Evolutionary conservation across 2,888 invertebrate genomes (phyloP), one percentile per base, ranked within the genome.

Genomic region (Scaptomyza flava): DNA sequence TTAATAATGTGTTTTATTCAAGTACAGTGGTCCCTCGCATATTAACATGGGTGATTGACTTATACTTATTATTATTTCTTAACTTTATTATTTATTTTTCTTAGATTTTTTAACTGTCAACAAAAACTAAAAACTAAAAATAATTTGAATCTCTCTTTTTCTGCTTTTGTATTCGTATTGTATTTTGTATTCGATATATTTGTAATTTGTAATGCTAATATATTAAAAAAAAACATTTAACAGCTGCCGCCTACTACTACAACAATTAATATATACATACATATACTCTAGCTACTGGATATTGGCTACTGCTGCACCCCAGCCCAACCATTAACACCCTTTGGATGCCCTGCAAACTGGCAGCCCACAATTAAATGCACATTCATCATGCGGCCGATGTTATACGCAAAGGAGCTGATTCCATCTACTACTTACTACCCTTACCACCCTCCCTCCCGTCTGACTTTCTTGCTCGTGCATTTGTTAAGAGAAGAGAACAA

Each of bases 281-380:
- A 17, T 17, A 17, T 30, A 14, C 9, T 36, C 54, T 27, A 17
- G 31, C 31, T 17, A 48, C 20, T 12, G 20, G 17, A 2, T n/a
- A 6, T 5, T 34, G 12, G 27, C 47, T 23, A 1, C 12, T 31
- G 30, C 17, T 48, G 42, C 11, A 14, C 27, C 12, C 38, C 23
- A 2, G 8, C 2, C 30, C 33, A 41, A 33, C 17, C 17, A 17
- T 17, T 17, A 17, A 17, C 17, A 17, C 17, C 17, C 36, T 30
- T 47, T 20, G 51, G 2, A n/a, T 50, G 56, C 50, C 56, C 38
- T 7, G 48, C 23, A 9, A 51, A 7, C 33, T 75, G 76, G 60
- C 66, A 68, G 67, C 52, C 61, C 50, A 52, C 86, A 76, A 85
- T 82, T 82, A 82, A 82, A 85, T 78, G 83, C 80, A 78, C 86